These are phyloP conservation scores for Sialis lutaria DNA, from an alignment of 2,888 invertebrate genomes.

Conservation along the genomic window DNA sequence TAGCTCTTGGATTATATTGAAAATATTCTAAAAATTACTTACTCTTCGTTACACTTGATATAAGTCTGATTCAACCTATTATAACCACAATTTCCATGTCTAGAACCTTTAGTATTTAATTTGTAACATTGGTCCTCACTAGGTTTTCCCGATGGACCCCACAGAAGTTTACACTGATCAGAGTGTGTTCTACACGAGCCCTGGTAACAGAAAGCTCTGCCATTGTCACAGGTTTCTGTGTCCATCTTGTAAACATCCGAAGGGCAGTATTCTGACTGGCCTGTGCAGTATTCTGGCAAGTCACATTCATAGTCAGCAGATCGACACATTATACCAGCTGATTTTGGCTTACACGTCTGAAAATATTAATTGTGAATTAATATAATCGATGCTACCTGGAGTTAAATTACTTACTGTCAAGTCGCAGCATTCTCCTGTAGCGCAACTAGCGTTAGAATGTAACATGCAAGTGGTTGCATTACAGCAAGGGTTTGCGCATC, in stretches of 20 bases:
- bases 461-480: slow-evolving; percentile 74
- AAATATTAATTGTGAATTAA: slow-evolving; percentile 11
- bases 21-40: slow-evolving; percentile 20
- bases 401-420: slow-evolving; percentile 33
- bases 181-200: slow-evolving; percentile 78
- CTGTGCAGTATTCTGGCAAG: slow-evolving; percentile 88
- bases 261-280: slow-evolving; percentile 86
- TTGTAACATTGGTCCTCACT: slow-evolving; percentile 70
- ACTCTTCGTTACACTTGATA: slow-evolving; percentile 50
- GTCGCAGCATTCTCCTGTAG: slow-evolving; percentile 90
- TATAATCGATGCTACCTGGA: not conserved
- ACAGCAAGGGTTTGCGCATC: slow-evolving; percentile 74
- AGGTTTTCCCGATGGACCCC: slow-evolving; percentile 81
- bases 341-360: slow-evolving; percentile 55
- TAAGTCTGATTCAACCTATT: slow-evolving; percentile 56
- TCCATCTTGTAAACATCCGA: slow-evolving; percentile 79
- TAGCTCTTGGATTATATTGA: not conserved
- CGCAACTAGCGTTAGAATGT: slow-evolving; percentile 79
- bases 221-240: slow-evolving; percentile 61
- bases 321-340: slow-evolving; percentile 66
- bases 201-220: slow-evolving; percentile 74
- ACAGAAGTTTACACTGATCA: slow-evolving; percentile 81
- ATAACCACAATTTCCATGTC: slow-evolving; percentile 92
- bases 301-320: slow-evolving; percentile 79
- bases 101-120: slow-evolving; percentile 63